These are phyloP conservation scores for Anoplolepis gracilipes DNA, from an alignment of 1,140 invertebrate species.

Conservation along the genomic window DNA sequence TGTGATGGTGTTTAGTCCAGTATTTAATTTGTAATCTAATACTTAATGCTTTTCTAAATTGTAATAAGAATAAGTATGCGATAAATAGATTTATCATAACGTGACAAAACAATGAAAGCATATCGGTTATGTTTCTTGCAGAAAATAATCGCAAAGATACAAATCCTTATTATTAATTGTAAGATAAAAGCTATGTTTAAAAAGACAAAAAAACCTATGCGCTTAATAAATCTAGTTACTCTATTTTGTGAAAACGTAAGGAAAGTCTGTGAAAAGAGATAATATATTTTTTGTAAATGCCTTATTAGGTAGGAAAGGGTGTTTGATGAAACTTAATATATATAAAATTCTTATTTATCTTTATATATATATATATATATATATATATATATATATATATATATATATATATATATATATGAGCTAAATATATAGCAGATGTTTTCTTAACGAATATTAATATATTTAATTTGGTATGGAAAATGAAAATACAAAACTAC, in stretches of 20 bases:
- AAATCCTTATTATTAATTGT: slow-evolving; percentile 18
- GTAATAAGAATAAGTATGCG: background rate
- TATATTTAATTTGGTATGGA: slow-evolving; percentile 55
- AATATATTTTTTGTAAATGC: slow-evolving; percentile 35
- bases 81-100: background rate
- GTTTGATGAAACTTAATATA: background rate
- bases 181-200: slow-evolving; percentile 5
- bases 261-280: background rate
- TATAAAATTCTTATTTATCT: slow-evolving; percentile 11
- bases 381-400: too few relatives aligned
- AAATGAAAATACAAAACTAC: slow-evolving; percentile 58
- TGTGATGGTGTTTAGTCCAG: background rate
- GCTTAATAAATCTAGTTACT: background rate
- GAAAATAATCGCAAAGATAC: background rate
- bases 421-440: slow-evolving; percentile 4
- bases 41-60: background rate
- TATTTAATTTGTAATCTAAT: background rate
- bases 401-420: too few relatives aligned
- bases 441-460: slow-evolving; percentile 20
- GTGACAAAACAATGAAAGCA: background rate
- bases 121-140: slow-evolving; percentile 10
- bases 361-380: background rate
- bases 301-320: background rate
- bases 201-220: background rate
- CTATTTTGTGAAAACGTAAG: slow-evolving; percentile 18